Evolutionary conservation across 1,140 invertebrate species (phyloP), one percentile per base, ranked within the genome.

Genomic region (Asbolus verrucosus): DNA sequence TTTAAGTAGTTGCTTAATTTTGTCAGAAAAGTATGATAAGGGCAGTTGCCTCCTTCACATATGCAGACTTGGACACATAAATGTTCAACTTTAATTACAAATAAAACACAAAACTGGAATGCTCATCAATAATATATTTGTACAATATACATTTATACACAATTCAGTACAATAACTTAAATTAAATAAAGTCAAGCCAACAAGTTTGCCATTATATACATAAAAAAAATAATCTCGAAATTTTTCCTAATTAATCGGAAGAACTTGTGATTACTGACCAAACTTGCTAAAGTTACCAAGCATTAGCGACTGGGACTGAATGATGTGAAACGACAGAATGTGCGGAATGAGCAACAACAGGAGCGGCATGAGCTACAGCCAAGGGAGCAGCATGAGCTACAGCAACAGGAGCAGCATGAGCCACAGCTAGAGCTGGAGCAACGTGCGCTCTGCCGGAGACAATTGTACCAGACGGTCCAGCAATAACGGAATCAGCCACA

Each of bases 141-240:
- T 54, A 54, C 16, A 46, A 5, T 30, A 30, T 36, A 36, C 46
- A 54, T 27, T 54, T 54, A 54, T 54, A 54, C 21, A 54, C 46
- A 54, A 11, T 54, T 54, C 46, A 54, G 46, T 54, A 27, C 46
- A 54, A 54, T 54, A 54, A 54, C 27, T 54, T 54, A 54, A 54
- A 11, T 13, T 54, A 54, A 27, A 13, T 54, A 54, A 27, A 8
- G 19, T 46, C 41, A 54, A 14, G 21, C 27, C 21, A 54, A 54
- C 46, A 54, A 54, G 46, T 21, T 54, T 54, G 46, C 27, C 46
- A 54, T 54, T 54, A 54, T 54, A 24, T n/a, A 50, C 6, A 54
- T 18, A 19, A 4, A 30, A n/a, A 2, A 54, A 13, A 46, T 46
- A 46, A 46, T 19, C 41, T 19, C 18, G 14, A 14, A 54, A 6